Evolutionary conservation across 2,113 vertebrate genomes (phyloP), one percentile per base, ranked within the genome.

Genomic region (Myotis yumanensis): DNA sequence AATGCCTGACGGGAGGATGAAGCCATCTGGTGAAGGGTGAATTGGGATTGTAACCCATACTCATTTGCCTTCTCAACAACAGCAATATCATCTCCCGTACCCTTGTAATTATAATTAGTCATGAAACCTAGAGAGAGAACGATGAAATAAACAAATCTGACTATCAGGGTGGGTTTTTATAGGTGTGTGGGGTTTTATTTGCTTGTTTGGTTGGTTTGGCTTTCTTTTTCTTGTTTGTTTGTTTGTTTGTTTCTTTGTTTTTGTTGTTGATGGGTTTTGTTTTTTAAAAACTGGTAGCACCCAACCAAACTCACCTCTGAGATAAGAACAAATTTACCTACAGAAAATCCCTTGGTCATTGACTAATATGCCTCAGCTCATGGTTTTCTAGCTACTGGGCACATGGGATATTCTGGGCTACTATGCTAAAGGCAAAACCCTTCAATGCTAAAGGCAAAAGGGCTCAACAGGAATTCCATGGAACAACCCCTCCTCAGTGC

Each of bases 1-100:
- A 89, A 90, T 87, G 90, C 76, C 59, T 97, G 95, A 95, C 92
- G 94, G 89, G 35, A 30, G 85, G 88, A 95, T 64, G 43, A 76
- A 89, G 57, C 95, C 95, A 94, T 96, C 94, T 97, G 96, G 77
- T 80, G 48, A 86, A 86, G 72, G 32, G 28, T 72, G 68, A 43
- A 79, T 51, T 75, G 82, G 88, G 75, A 97, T 94, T 95, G 92
- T 75, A 86, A 71, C 35, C 66, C 35, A 43, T 79, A 43, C 69
- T 79, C 75, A 88, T 92, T 76, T 86, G 64, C 59, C 68, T 82
- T 52, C 64, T 96, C 32, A 51, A 51, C 48, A 89, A 40, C 46
- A 71, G 17, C 64, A 32, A 64, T 82, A 64, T 87, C 57, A n/a
- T 92, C 54, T 76, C 35, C n/a, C 54, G 54, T 30, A 30, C 5